Conservation (phyloP, 2,113 vertebrate genomes). For the Urocynchramus pylzowi region DNA sequence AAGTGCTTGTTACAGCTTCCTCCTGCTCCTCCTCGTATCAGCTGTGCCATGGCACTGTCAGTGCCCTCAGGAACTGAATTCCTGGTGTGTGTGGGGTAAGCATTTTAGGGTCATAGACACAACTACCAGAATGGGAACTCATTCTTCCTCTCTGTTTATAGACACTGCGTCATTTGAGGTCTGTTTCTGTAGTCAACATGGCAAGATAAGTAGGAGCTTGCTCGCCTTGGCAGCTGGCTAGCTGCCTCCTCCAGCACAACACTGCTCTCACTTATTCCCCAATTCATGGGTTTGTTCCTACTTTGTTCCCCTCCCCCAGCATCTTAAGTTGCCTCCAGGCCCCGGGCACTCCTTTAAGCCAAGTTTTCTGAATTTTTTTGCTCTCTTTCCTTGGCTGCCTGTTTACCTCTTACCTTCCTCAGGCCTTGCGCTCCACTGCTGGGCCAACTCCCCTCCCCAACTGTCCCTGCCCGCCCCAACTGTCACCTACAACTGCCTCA, state of each 20-base stretch:
- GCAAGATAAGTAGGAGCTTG: constrained; percentile 15
- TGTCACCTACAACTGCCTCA: not conserved
- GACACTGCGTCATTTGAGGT: not conserved
- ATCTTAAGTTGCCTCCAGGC: not conserved
- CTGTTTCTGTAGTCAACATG: constrained; percentile 3
- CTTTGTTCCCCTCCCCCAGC: not conserved
- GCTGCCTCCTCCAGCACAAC: not conserved
- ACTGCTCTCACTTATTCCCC: not conserved
- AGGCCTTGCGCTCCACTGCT: not conserved
- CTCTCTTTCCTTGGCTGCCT: not conserved
- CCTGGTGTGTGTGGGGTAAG: not conserved
- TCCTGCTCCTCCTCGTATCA: not conserved
- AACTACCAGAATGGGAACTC: not conserved
- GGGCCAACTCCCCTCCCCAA: not conserved
- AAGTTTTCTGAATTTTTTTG: not conserved
- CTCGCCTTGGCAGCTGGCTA: not conserved
- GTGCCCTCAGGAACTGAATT: constrained; percentile 10
- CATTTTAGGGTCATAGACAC: constrained; percentile 9
- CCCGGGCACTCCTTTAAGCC: not conserved
- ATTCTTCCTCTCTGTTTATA: constrained; percentile 10
- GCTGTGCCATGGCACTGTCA: not conserved
- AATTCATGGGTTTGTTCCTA: not conserved
- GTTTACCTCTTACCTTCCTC: not conserved
- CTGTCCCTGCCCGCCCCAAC: not conserved
- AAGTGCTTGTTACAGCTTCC: not conserved